Base-by-base conservation (phyloP, 2,113 vertebrate species). In the Amia ocellicauda region DNA sequence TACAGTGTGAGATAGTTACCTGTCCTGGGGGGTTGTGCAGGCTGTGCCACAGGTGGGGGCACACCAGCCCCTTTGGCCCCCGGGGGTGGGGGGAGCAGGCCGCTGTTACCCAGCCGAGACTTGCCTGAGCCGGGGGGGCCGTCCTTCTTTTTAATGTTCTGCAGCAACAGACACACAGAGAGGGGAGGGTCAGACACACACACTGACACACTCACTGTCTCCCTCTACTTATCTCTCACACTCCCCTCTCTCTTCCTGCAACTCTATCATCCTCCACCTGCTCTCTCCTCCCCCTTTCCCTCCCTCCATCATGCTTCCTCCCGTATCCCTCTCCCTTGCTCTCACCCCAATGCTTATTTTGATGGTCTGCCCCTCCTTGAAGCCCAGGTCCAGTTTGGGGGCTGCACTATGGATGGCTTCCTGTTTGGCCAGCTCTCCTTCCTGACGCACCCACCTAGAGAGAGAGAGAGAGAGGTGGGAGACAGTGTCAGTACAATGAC, bases 361-460 rank as follows among this genome's bases (percentile, higher is more conserved):
- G 83, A 99, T 99, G 26, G 96, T 99, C 75, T 99, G 94, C 1
- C 97, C 97, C 31, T 99, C 97, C 81, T 99, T 99, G 80, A 99
- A 98, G 76, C 97, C 87, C 52, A 99, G 84, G 74, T 99, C 95
- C 67, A 99, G 80, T 47, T 91, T 96, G 10, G 95, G 96, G 2
- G 82, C 89, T 0, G 81, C 49, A 17, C 83, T 89, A 81, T 91
- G 82, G 66, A 40, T 63, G 2, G 85, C 85, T 67, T 88, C 85
- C 81, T 91, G 79, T 62, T 82, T 92, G 29, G 93, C 93, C 9
- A 98, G 80, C 69, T 98, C 95, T 0, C 86, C 80, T 74, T 99
- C 94, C 81, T 99, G 96, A 66, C 88, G 96, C 63, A 99, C 97
- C 95, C 97, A 98, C 70, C 97, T 99, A 71, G 2, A 2, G 31